Evolutionary conservation across 2,888 invertebrate species (phyloP), one percentile per base, ranked within the genome.

Genomic region (Atherix ibis): DNA sequence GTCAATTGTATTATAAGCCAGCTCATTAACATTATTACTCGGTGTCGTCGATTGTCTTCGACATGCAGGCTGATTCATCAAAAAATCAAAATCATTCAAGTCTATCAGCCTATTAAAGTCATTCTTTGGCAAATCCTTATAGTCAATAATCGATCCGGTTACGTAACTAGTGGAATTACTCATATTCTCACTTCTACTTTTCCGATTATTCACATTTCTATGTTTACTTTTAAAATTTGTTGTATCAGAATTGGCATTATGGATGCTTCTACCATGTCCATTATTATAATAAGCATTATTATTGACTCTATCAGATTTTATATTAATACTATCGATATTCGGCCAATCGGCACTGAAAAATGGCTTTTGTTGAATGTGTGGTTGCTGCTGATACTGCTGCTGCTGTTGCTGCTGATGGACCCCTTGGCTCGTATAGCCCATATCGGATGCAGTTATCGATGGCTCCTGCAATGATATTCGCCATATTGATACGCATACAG

Each of bases 41-140:
- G 13, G 8, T 5, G 16, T 18, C 27, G 8, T 26, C 6, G 32
- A 26, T 22, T n/a, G 5, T 15, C 18, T 18, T 8, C 16, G 13
- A 15, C 5, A 6, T n/a, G n/a, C 24, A 5, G 28, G 19, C 35
- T 74, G 70, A 42, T 71, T 67, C 27, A 74, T 66, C 33, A 61
- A 57, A 51, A 77, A 80, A 12, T 61, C 54, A 50, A 81, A 80
- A 46, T 71, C 60, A 31, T 64, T 60, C 30, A 79, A 52, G 51
- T 75, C 68, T 27, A 74, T 68, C 34, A 75, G 54, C 27, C 49
- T 49, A n/a, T 48, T 44, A 38, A 52, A 56, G 43, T 63, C 61
- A 31, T 47, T 44, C 6, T 46, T 37, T 35, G 43, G 43, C 39
- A 50, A 46, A 34, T 15, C 19, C 31, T 40, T 37, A 30, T 36